Percentiles rank a stretch among this genome's conserved stretches.
These are phyloP conservation scores for Scolopax rusticola DNA, from an alignment of 2,797 vertebrate species.

Conservation along the genomic window DNA sequence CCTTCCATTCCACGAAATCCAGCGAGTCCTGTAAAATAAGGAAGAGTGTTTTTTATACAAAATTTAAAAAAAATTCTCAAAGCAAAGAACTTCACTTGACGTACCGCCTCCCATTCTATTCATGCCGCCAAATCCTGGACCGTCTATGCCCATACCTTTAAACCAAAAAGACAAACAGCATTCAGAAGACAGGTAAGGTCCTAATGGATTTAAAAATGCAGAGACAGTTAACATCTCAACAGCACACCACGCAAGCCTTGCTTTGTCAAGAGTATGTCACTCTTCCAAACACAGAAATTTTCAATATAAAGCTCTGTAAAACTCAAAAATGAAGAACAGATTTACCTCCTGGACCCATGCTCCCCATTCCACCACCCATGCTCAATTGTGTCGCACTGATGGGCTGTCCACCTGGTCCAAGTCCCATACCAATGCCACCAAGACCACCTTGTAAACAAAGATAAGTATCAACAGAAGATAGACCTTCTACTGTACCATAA, in stretches of 20 bases:
- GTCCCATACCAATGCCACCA: constrained; percentile 95
- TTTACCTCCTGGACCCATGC: constrained; percentile 91
- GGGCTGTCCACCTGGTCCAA: constrained; percentile 97
- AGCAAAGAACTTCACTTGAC: constrained; percentile 39
- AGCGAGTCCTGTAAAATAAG: constrained; percentile 78
- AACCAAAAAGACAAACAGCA: constrained; percentile 58
- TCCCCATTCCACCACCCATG: constrained; percentile 88
- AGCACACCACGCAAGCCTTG: neutral
- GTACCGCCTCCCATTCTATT: constrained; percentile 90
- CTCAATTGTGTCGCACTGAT: constrained; percentile 91
- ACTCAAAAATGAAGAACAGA: neutral
- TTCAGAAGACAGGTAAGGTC: constrained; percentile 10
- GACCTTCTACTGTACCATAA: neutral
- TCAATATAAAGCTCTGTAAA: neutral
- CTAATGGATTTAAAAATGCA: neutral
- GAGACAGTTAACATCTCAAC: neutral
- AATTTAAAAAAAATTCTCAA: neutral
- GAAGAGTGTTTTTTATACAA: constrained; percentile 45
- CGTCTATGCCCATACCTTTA: constrained; percentile 90
- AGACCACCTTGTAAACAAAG: constrained; percentile 87
- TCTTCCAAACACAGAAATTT: neutral
- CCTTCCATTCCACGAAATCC: constrained; percentile 91
- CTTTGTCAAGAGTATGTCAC: neutral
- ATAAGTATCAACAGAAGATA: neutral
- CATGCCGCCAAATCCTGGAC: constrained; percentile 90